These are phyloP conservation scores for Conomelus anceps DNA, from an alignment of 2,888 invertebrate species.

Conservation along the genomic window DNA sequence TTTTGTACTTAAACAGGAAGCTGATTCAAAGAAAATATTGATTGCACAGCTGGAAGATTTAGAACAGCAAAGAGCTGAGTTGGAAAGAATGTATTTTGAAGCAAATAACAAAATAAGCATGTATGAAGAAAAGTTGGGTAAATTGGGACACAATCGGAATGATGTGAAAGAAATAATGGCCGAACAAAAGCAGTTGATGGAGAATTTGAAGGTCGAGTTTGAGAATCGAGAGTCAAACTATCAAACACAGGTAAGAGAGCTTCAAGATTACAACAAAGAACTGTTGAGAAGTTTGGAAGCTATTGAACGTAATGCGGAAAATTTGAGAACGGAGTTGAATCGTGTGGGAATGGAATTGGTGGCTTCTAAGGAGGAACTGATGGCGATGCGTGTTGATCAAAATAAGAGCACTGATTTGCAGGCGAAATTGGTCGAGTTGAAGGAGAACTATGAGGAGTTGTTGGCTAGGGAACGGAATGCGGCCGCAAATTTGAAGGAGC, in stretches of 20 bases:
- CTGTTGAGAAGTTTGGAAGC: slow-evolving; percentile 34
- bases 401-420: neutral
- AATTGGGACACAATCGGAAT: slow-evolving; percentile 21
- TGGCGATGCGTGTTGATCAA: neutral
- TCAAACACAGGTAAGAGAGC: neutral
- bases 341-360: neutral
- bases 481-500: neutral
- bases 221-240: slow-evolving; percentile 44
- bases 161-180: slow-evolving; percentile 19
- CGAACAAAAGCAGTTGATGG: slow-evolving; percentile 22
- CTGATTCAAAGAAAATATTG: slow-evolving; percentile 42
- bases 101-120: slow-evolving; percentile 23
- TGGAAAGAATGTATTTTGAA: slow-evolving; percentile 28
- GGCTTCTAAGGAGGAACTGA: neutral
- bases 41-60: slow-evolving; percentile 42
- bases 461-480: neutral
- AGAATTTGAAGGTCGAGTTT: slow-evolving; percentile 45
- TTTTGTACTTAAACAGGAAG: slow-evolving; percentile 20
- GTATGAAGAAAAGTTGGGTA: slow-evolving; percentile 18
- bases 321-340: neutral
- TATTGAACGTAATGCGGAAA: slow-evolving; percentile 35
- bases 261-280: neutral
- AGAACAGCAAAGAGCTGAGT: slow-evolving; percentile 30
- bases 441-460: neutral
- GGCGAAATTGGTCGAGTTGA: neutral